Base-by-base conservation (phyloP, 1,140 invertebrate species). In the Heliconius eleuchia region DNA sequence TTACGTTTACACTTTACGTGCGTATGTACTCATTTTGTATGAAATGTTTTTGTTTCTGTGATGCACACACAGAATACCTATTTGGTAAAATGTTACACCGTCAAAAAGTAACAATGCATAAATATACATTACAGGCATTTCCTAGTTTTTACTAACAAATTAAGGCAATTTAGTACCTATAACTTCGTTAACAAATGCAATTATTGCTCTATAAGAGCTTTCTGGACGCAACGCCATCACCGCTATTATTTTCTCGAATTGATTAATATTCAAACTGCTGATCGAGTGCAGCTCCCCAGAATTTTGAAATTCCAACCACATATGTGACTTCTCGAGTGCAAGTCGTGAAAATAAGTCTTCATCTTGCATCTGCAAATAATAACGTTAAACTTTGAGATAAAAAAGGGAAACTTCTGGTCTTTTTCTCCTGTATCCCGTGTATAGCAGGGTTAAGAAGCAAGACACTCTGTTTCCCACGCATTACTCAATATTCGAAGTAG, bases 231-330 rank as follows among this genome's bases (percentile, higher is more conserved):
- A 39, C 16, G 80, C 80, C 1, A 84, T 60, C 2, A 90, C 88
- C 0, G 83, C 87, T 2, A 90, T 77, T 0, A 91, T 82, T 0
- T 37, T 76, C 73, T 92, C 92, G 72, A 92, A 91, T 1, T 79
- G 42, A 42, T 46, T 86, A n/a, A 94, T 73, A 11, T 80, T 84
- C 30, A 92, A 78, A 70, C 77, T 86, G 8, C 75, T 81, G 0
- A 92, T 52, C n/a, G 76, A 16, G 5, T 82, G 80, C 9, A 90
- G 42, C 23, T 94, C 87, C 72, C 93, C 95, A 27, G 95, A 96
- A 19, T 94, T 89, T 66, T 96, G 92, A 89, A 98, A 98, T 71
- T 95, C 94, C 16, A 94, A 94, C 98, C 98, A 98, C 27, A 96
- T 75, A 0, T 88, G 89, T 37, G 94, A 87, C 80, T 98, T 96